phyloP scores from a whole-genome alignment of 2,888 invertebrate species.

The Ochropleura plecta region DNA sequence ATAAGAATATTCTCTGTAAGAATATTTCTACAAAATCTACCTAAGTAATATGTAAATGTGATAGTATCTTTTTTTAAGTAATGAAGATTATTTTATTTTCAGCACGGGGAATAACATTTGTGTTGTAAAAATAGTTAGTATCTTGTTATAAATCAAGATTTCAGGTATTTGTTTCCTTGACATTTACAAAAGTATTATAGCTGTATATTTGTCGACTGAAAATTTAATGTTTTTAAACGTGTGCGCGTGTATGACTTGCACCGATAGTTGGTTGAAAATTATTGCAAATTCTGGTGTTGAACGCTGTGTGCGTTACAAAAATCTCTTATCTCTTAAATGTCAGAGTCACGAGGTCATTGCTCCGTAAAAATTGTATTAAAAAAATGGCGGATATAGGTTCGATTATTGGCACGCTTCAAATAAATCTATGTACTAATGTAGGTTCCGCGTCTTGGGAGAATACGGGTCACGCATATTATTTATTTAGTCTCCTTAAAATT shows the following conservation, averaged over 20 bases:
- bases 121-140: background rate
- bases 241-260: background rate
- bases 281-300: no score
- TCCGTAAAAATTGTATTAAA: no score
- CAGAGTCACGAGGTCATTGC: no score
- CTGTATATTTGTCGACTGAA: background rate
- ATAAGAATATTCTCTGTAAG: background rate
- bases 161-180: background rate
- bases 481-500: no score
- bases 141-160: constrained; percentile 15
- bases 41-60: background rate
- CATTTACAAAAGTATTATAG: background rate
- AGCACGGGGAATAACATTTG: constrained; percentile 3
- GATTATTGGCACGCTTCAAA: no score
- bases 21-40: background rate
- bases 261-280: no score
- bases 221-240: background rate
- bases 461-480: no score
- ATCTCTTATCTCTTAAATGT: no score
- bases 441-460: no score
- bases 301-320: no score
- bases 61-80: background rate
- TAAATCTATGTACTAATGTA: no score
- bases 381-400: no score
- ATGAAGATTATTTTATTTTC: background rate